These are phyloP conservation scores for Physella acuta DNA, from an alignment of 1,140 invertebrate species.

Conservation along the genomic window DNA sequence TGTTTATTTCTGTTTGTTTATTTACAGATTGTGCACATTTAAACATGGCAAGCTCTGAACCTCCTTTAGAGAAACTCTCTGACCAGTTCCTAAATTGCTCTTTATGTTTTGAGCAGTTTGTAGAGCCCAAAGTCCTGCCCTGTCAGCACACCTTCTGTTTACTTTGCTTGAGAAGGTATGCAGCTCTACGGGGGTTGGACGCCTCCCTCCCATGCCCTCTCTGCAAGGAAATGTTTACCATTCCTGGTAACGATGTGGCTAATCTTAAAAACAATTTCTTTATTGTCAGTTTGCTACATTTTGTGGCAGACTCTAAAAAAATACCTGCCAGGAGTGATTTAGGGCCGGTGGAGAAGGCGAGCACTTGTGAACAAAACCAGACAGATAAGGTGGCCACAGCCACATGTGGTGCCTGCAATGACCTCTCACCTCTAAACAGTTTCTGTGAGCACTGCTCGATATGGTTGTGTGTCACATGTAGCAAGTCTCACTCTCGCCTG, in stretches of 20 bases:
- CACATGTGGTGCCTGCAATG: slow-evolving; percentile 17
- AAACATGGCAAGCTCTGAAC: too few relatives aligned
- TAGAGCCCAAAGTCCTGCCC: slow-evolving; percentile 23
- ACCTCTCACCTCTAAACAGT: neutral
- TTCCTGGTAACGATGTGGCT: slow-evolving; percentile 16
- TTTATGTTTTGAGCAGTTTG: slow-evolving; percentile 15
- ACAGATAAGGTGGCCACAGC: neutral
- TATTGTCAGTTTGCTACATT: slow-evolving; percentile 17
- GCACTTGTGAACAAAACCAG: neutral
- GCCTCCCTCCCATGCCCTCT: slow-evolving; percentile 13
- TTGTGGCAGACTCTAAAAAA: slow-evolving; percentile 3
- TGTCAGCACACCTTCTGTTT: slow-evolving; percentile 26
- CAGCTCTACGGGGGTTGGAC: neutral
- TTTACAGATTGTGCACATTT: too few relatives aligned
- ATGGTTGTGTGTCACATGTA: slow-evolving; percentile 19
- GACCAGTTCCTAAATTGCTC: slow-evolving; percentile 18
- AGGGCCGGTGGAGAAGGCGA: neutral
- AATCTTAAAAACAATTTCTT: slow-evolving; percentile 20
- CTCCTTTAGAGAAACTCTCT: slow-evolving; percentile 11
- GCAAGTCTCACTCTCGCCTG: slow-evolving; percentile 13
- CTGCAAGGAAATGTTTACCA: slow-evolving; percentile 15
- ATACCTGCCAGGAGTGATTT: too few relatives aligned
- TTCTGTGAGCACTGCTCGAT: slow-evolving; percentile 11
- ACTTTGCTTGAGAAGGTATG: slow-evolving; percentile 15
- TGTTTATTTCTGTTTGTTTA: too few relatives aligned